Percentiles rank a stretch among this genome's conserved stretches.
Evolutionary conservation across 2,797 vertebrate species (phyloP).

Genomic region (Neomorphus geoffroyi): DNA sequence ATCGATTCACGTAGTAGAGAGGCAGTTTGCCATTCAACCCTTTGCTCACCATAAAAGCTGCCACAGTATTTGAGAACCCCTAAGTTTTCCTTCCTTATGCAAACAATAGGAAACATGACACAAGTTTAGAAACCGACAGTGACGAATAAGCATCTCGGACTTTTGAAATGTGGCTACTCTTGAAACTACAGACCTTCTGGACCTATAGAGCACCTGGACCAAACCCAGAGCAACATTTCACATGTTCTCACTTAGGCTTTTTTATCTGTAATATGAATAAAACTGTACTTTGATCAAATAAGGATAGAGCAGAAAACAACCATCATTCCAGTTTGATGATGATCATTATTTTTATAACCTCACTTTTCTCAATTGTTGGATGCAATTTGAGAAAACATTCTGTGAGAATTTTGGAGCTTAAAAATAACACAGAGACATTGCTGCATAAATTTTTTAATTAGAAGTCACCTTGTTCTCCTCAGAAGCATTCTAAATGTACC

Average conservation of each 20-base stretch:
- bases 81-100: slow-evolving; percentile 2
- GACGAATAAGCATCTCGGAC: slow-evolving; percentile 37
- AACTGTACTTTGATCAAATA: slow-evolving; percentile 11
- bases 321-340: background rate
- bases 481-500: slow-evolving; percentile 22
- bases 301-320: slow-evolving; percentile 30
- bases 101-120: slow-evolving; percentile 22
- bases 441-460: background rate
- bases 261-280: background rate
- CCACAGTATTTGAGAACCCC: background rate
- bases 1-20: slow-evolving; percentile 14
- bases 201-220: slow-evolving; percentile 19
- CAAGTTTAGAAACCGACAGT: background rate
- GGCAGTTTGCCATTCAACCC: background rate
- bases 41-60: background rate
- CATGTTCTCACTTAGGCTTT: slow-evolving; percentile 14
- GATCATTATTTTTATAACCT: background rate
- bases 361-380: background rate
- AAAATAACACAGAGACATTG: background rate
- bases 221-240: slow-evolving; percentile 34
- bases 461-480: background rate
- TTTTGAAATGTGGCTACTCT: slow-evolving; percentile 40
- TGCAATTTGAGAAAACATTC: background rate
- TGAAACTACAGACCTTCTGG: slow-evolving; percentile 8
- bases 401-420: background rate